A percentile compares a stretch with the other conserved stretches of the same genome.
These are phyloP conservation scores for Corythoichthys haematopterus DNA, from an alignment of 2,113 vertebrate genomes.

Conservation along the genomic window DNA sequence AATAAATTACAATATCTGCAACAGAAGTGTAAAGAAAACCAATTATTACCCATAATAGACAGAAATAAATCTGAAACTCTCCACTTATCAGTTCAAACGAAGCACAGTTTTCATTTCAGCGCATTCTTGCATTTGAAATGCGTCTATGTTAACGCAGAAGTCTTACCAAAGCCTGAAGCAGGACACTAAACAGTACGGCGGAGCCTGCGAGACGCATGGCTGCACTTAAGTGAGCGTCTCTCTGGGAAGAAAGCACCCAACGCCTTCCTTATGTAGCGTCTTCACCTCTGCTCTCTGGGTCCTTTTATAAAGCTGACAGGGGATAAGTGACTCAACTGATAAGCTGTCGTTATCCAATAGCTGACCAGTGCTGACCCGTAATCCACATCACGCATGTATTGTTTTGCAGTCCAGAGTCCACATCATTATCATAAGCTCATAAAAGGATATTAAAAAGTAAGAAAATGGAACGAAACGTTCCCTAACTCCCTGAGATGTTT, in stretches of 20 bases:
- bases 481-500: too few relatives aligned
- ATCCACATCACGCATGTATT: slow-evolving; percentile 10
- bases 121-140: not conserved
- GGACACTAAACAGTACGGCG: slow-evolving; percentile 57
- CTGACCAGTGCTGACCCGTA: slow-evolving; percentile 30
- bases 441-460: not conserved
- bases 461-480: not conserved
- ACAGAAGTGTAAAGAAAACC: too few relatives aligned
- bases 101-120: not conserved
- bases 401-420: slow-evolving; percentile 49
- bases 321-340: slow-evolving; percentile 47
- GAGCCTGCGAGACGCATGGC: slow-evolving; percentile 58
- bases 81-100: too few relatives aligned
- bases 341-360: slow-evolving; percentile 21
- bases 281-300: slow-evolving; percentile 8
- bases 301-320: slow-evolving; percentile 1
- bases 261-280: slow-evolving; percentile 2
- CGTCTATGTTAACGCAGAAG: not conserved
- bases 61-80: too few relatives aligned
- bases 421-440: not conserved
- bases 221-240: slow-evolving; percentile 45
- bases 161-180: slow-evolving; percentile 65
- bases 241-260: slow-evolving; percentile 25
- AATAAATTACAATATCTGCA: too few relatives aligned
- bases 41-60: too few relatives aligned